phyloP scores from a whole-genome alignment of 2,113 vertebrate genomes.

The Salvelinus alpinus region DNA sequence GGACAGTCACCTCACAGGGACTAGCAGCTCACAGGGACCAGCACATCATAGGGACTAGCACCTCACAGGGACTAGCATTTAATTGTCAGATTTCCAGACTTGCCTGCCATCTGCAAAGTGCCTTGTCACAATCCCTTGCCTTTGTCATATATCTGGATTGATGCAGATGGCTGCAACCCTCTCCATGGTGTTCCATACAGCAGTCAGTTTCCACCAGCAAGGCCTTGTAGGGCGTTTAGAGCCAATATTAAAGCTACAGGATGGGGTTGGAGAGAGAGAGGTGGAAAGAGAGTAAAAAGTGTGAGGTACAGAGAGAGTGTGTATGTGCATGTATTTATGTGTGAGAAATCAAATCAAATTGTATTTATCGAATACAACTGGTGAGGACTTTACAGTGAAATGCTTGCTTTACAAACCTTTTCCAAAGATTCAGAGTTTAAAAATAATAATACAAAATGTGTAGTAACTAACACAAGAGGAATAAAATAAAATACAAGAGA shows the following conservation, averaged over 20 bases:
- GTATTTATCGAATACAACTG: no score
- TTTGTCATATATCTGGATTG: conserved; percentile 40
- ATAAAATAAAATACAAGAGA: no score
- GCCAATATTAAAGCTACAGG: conserved; percentile 1
- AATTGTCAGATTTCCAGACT: conserved; percentile 35
- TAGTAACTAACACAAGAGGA: no score
- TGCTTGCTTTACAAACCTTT: no score
- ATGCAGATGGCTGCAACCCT: conserved; percentile 31
- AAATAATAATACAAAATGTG: no score
- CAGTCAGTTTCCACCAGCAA: conserved; percentile 16
- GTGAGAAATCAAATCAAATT: background rate
- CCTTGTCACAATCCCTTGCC: conserved; percentile 49
- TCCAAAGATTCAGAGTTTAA: no score
- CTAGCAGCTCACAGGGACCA: no score
- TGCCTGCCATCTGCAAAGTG: conserved; percentile 36
- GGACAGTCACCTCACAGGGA: no score
- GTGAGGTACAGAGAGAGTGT: background rate
- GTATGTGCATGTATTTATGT: background rate
- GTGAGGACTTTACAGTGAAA: no score
- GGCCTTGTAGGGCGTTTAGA: background rate
- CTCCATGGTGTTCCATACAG: conserved; percentile 1
- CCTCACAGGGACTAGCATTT: conserved; percentile 1
- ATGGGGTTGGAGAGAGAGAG: background rate
- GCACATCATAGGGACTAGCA: background rate
- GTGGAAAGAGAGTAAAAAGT: background rate